Evolutionary conservation across 1,140 invertebrate genomes (phyloP), one percentile per base, ranked within the genome.

Genomic region (Aphis gossypii): DNA sequence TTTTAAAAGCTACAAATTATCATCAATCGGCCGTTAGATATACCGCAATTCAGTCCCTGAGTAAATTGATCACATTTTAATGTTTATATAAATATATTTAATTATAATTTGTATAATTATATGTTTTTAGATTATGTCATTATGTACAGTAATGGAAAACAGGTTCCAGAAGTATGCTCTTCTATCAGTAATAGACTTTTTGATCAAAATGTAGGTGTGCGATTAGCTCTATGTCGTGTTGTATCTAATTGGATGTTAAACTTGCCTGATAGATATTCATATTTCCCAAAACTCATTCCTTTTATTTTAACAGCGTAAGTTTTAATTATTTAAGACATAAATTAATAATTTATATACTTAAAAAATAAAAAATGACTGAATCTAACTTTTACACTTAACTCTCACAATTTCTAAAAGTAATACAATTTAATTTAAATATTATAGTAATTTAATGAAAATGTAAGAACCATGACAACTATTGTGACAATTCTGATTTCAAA

Each of bases 11-110:
- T 95, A 96, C 98, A 94, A 95, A 96, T 87, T 98, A 98, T 95
- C 97, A 98, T 94, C 98, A 98, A 95, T 97, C 97, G 88, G 97
- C 96, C 95, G 97, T 98, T 83, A 95, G 98, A 94, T 96, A 97
- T 11, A 96, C 96, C 68, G 97, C 97, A 41, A 95, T 99, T 46
- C 96, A 96, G 95, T 97, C 97, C 60, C 96, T 98, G 93, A 97
- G 97, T 96, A 95, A 84, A 44, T 44, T 14, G 11, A 14, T 56
- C 5, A 89, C 0, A 6, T 88, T 88, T 48, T 46, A 86, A 23
- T 25, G 8, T 86, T 56, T n/a, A 30, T 82, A 83, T 51, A 35
- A 41, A 23, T 35, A 82, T 23, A 1, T 48, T 21, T 44, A 44
- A 0, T 41, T 84, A 44, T 21, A 46, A 18, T 60, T 25, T 56